phyloP scores from a whole-genome alignment of 2,888 invertebrate genomes.

The Polymixis flavicincta region DNA sequence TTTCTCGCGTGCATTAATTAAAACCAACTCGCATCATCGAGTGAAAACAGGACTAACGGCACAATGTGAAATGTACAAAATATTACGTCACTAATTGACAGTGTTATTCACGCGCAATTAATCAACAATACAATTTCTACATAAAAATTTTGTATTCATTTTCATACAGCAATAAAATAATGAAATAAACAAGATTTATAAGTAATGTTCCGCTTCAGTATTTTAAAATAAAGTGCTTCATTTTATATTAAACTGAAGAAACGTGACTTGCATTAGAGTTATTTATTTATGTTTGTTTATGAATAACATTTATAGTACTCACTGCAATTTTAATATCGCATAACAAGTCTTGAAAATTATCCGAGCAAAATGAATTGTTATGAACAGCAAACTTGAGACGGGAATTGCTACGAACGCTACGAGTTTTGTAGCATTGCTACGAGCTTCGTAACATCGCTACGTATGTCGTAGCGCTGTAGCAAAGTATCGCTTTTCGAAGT shows the following conservation, averaged over 20 bases:
- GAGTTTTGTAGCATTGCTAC: slow-evolving; percentile 41
- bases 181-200: slow-evolving; percentile 18
- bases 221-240: slow-evolving; percentile 9
- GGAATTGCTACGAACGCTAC: slow-evolving; percentile 33
- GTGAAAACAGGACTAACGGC: background rate
- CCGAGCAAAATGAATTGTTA: slow-evolving; percentile 18
- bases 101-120: slow-evolving; percentile 5
- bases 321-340: slow-evolving; percentile 35
- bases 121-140: background rate
- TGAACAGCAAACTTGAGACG: slow-evolving; percentile 25
- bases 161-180: background rate
- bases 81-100: slow-evolving; percentile 12
- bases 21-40: slow-evolving; percentile 23
- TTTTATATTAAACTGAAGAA: slow-evolving; percentile 27
- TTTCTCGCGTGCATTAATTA: background rate
- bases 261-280: slow-evolving; percentile 18
- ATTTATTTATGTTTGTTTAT: slow-evolving; percentile 25
- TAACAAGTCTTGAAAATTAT: slow-evolving; percentile 32
- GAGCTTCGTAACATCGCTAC: slow-evolving; percentile 32
- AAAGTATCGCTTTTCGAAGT: background rate
- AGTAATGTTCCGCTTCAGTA: background rate
- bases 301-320: slow-evolving; percentile 29
- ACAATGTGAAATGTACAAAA: background rate
- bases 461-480: slow-evolving; percentile 11
- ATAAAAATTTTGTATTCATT: slow-evolving; percentile 3